Evolutionary conservation across 2,888 invertebrate species (phyloP).

Genomic region (Microctonus hyperodae): DNA sequence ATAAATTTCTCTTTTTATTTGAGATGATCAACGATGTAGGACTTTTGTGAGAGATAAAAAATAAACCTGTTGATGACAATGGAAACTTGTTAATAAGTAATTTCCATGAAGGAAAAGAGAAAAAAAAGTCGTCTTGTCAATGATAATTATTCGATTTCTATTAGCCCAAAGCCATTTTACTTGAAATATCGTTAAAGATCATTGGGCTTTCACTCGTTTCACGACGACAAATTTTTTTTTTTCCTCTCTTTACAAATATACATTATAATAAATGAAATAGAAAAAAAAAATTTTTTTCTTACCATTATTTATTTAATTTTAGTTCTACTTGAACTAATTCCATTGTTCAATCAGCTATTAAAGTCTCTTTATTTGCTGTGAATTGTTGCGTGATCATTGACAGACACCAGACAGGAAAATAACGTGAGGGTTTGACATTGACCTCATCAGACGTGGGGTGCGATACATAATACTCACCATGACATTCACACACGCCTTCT

Average conservation of each 20-base stretch:
- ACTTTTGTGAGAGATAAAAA: not conserved
- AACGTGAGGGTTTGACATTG: slow-evolving; percentile 41
- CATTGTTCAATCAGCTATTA: slow-evolving; percentile 48
- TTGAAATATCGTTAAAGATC: slow-evolving; percentile 1
- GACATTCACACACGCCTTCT: slow-evolving; percentile 27
- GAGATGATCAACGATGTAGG: not conserved
- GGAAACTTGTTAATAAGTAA: not conserved
- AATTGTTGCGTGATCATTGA: slow-evolving; percentile 33
- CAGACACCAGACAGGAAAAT: slow-evolving; percentile 18
- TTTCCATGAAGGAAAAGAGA: not conserved
- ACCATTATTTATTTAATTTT: not conserved
- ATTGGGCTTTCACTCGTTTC: not conserved
- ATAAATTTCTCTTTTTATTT: not conserved
- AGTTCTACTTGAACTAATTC: not conserved
- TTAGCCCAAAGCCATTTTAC: not conserved
- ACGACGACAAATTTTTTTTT: slow-evolving; percentile 5
- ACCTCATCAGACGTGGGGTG: slow-evolving; percentile 34
- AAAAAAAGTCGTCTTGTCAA: slow-evolving; percentile 2
- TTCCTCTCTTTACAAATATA: not conserved
- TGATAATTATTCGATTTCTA: slow-evolving; percentile 4
- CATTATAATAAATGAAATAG: too few species aligned
- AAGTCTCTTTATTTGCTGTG: slow-evolving; percentile 46
- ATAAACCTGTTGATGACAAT: not conserved
- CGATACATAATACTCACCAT: slow-evolving; percentile 10
- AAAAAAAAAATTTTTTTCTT: not conserved